Evolutionary conservation across 2,797 vertebrate species (phyloP).

Genomic region (Meda fulgida): DNA sequence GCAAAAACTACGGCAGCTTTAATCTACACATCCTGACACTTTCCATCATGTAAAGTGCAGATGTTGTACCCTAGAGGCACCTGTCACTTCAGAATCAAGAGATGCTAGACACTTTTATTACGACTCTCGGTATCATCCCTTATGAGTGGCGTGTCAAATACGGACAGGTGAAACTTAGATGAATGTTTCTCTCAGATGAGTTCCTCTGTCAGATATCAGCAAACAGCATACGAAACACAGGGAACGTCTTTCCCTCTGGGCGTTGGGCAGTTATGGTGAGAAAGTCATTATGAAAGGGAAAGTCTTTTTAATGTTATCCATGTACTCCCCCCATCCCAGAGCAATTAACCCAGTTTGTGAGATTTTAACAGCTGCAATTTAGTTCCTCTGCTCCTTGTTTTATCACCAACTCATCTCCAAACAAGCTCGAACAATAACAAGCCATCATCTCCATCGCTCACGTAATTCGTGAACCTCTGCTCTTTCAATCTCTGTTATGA

Average conservation of each 20-base stretch:
- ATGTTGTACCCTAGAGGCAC: background rate
- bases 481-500: constrained; percentile 20
- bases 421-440: constrained; percentile 36
- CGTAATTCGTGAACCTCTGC: constrained; percentile 17
- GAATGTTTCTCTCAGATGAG: constrained; percentile 20
- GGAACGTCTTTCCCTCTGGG: constrained; percentile 32
- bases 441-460: constrained; percentile 5
- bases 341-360: constrained; percentile 76
- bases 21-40: constrained; percentile 28
- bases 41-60: constrained; percentile 43
- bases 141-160: background rate
- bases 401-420: constrained; percentile 16
- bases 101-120: background rate
- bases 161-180: background rate
- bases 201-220: constrained; percentile 8
- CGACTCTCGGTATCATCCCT: background rate
- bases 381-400: constrained; percentile 12
- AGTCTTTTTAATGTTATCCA: constrained; percentile 63
- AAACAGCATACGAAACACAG: background rate
- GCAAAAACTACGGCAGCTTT: background rate
- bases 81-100: constrained; percentile 1
- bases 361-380: constrained; percentile 67
- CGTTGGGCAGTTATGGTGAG: constrained; percentile 44
- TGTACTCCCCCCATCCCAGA: constrained; percentile 64
- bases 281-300: constrained; percentile 47